Conservation (phyloP, 2,888 invertebrate species). For the Periphyllus acericola region DNA sequence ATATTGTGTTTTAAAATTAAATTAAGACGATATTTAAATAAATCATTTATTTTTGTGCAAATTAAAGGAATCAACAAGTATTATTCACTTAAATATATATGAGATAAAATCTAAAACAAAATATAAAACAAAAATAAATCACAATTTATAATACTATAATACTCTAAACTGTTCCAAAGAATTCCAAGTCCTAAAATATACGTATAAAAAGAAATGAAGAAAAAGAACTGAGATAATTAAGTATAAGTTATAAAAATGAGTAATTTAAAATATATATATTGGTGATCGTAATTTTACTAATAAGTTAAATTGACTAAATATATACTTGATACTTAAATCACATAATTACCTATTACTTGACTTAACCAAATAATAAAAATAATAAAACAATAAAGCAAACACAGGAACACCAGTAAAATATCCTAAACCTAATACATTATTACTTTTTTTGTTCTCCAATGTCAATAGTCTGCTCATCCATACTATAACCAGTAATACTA, state of each 20-base stretch:
- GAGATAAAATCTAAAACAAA: constrained; percentile 17
- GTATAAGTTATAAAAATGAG: constrained; percentile 7
- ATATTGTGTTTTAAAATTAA: neutral
- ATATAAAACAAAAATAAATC: constrained; percentile 37
- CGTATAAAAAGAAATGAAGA: constrained; percentile 7
- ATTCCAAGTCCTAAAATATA: constrained; percentile 8
- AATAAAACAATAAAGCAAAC: constrained; percentile 53
- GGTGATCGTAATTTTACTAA: constrained; percentile 36
- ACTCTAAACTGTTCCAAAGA: constrained; percentile 1
- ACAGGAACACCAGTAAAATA: constrained; percentile 56
- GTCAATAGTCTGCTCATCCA: constrained; percentile 66
- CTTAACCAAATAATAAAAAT: constrained; percentile 41
- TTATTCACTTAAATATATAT: constrained; percentile 24
- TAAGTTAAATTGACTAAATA: constrained; percentile 23
- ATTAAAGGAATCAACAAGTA: constrained; percentile 32
- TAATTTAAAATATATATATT: constrained; percentile 19
- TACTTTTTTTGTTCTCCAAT: constrained; percentile 63
- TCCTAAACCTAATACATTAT: constrained; percentile 12
- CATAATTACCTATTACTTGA: constrained; percentile 8
- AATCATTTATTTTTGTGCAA: constrained; percentile 35
- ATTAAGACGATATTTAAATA: neutral
- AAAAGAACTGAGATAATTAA: neutral
- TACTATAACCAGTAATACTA: constrained; percentile 74
- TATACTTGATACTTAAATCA: constrained; percentile 1
- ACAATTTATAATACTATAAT: constrained; percentile 42